Evolutionary conservation across 1,140 invertebrate genomes (phyloP).

Genomic region (Ruditapes philippinarum): DNA sequence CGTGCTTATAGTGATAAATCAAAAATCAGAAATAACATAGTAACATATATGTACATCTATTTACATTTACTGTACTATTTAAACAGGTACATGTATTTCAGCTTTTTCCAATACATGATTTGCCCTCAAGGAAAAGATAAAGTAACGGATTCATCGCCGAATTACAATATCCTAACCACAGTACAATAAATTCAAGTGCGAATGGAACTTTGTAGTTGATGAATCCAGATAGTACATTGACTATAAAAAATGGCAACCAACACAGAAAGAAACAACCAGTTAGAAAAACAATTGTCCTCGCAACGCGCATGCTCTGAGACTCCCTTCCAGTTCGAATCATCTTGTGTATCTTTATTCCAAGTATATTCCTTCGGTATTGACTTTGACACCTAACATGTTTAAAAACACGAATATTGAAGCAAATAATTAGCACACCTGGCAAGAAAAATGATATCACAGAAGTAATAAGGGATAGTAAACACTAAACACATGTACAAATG

Average conservation of each 20-base stretch:
- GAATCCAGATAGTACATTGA: slow-evolving; percentile 11
- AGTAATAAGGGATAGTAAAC: neutral
- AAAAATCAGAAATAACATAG: too few relatives aligned
- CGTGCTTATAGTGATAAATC: too few relatives aligned
- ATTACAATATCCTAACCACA: slow-evolving; percentile 50
- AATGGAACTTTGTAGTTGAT: neutral
- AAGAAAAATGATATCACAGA: slow-evolving; percentile 12
- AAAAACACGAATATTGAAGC: slow-evolving; percentile 22
- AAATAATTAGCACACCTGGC: slow-evolving; percentile 16
- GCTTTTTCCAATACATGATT: neutral
- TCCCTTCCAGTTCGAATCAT: neutral
- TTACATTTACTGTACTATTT: too few relatives aligned
- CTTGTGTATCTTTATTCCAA: neutral
- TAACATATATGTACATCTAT: too few relatives aligned
- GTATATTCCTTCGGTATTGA: neutral
- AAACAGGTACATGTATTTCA: too few relatives aligned
- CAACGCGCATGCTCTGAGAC: slow-evolving; percentile 40
- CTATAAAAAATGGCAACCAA: slow-evolving; percentile 46
- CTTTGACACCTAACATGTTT: neutral
- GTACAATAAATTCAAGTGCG: neutral
- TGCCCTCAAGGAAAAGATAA: slow-evolving; percentile 20
- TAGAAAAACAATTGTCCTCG: slow-evolving; percentile 10
- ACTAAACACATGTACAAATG: neutral
- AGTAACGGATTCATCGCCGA: slow-evolving; percentile 45
- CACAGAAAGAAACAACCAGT: slow-evolving; percentile 38